Base-by-base conservation (phyloP, 1,140 invertebrate genomes). In the Stegodyphus mimosarum region DNA sequence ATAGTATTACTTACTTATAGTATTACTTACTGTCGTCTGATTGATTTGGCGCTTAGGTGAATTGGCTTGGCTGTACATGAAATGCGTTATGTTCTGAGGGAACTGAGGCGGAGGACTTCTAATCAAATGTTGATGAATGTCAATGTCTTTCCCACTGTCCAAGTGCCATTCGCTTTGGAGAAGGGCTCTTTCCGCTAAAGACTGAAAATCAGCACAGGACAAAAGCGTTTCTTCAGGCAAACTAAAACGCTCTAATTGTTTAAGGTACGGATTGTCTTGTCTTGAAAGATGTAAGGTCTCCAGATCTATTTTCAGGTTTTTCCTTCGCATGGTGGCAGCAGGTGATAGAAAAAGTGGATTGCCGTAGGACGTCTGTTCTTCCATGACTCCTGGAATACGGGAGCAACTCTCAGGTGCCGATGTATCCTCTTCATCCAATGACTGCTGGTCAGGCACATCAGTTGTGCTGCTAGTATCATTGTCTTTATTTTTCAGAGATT, bases 251-350 rank as follows among this genome's bases (percentile, higher is more conserved):
- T 89, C 66, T 75, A 89, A 60, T 52, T 88, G 83, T 92, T 95
- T 93, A 86, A 96, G 91, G 90, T 95, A 95, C 48, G 95, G 95
- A 91, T 96, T 95, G 89, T 96, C 95, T 90, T 95, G 94, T 86
- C 95, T 91, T 51, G 94, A 95, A 33, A 95, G 91, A 86, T 94
- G 92, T 49, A 96, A 90, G 18, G 94, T 94, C 90, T 95, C 94
- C 94, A 96, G 95, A 89, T 95, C 95, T 90, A 95, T 94, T 89
- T 95, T 94, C 88, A 95, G 94, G 90, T 95, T 95, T 87, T 94
- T 92, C 76, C 93, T 93, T 88, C 94, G 64, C 52, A 80, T 63
- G 17, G 84, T 87, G 70, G 63, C 87, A 88, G 87, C 63, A 9
- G 84, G 73, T 6, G 85, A 86, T n/a, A 73, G 51, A 49, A 83